These are phyloP conservation scores for Perodicticus potto DNA, from an alignment of 2,797 vertebrate species.

Conservation along the genomic window DNA sequence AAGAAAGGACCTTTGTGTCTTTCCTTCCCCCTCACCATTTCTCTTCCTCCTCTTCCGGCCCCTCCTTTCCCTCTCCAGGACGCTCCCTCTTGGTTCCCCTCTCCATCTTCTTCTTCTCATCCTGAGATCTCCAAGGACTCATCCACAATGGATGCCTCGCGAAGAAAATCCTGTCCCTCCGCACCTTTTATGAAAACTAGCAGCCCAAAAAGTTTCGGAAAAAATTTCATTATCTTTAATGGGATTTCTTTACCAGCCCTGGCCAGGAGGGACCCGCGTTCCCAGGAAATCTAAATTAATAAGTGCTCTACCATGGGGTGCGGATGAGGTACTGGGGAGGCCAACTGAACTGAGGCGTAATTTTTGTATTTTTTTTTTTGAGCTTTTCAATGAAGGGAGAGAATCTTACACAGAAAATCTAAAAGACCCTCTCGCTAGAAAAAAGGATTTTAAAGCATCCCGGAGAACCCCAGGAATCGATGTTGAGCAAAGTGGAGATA, in stretches of 20 bases:
- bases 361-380: constrained; percentile 54
- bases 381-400: constrained; percentile 41
- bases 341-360: constrained; percentile 8
- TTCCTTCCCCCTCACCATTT: neutral
- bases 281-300: constrained; percentile 83
- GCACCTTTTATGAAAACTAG: constrained; percentile 74
- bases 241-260: constrained; percentile 71
- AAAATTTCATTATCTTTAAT: constrained; percentile 83
- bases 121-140: constrained; percentile 48
- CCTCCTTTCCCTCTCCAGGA: neutral
- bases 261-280: constrained; percentile 70
- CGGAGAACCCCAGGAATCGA: constrained; percentile 61
- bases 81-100: neutral
- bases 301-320: constrained; percentile 67
- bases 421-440: constrained; percentile 48
- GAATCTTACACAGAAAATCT: constrained; percentile 64
- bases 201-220: constrained; percentile 75
- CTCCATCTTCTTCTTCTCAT: constrained; percentile 21
- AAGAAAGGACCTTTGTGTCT: neutral
- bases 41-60: neutral
- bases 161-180: constrained; percentile 65
- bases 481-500: constrained; percentile 74
- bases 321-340: neutral
- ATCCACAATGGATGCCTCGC: constrained; percentile 4
- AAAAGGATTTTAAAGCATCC: constrained; percentile 61